phyloP scores from a whole-genome alignment of 2,888 invertebrate genomes.

The Rhaphigaster nebulosa region DNA sequence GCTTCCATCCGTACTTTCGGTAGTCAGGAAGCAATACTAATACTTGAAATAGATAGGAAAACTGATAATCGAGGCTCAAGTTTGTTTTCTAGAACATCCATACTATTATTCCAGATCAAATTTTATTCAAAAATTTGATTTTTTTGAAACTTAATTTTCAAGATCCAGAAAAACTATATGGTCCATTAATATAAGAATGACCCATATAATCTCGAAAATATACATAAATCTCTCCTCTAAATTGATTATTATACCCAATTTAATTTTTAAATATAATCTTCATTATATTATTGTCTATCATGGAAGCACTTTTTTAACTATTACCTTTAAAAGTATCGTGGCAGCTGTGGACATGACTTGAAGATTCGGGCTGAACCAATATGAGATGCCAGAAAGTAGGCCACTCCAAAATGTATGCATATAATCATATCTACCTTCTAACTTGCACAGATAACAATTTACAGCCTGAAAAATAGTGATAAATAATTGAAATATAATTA shows the following conservation, averaged over 20 bases:
- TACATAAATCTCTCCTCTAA: too few relatives aligned
- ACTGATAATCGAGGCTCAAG: too few relatives aligned
- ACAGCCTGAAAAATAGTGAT: not conserved
- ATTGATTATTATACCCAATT: not conserved
- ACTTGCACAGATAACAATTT: not conserved
- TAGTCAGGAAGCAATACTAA: too few relatives aligned
- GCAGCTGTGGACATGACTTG: not conserved
- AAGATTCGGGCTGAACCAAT: not conserved
- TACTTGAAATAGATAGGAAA: too few relatives aligned
- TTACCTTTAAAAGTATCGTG: conserved; percentile 2
- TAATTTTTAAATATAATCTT: not conserved
- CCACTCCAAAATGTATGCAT: conserved; percentile 1
- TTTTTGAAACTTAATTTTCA: too few relatives aligned
- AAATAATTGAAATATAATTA: not conserved
- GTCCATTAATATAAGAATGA: too few relatives aligned
- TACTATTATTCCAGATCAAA: too few relatives aligned
- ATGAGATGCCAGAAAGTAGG: not conserved
- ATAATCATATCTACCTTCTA: not conserved
- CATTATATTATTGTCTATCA: not conserved
- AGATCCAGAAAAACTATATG: too few relatives aligned
- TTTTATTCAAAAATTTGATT: too few relatives aligned
- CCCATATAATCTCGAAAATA: not conserved
- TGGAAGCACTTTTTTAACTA: not conserved
- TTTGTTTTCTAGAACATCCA: too few relatives aligned
- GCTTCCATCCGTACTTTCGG: too few relatives aligned